Percentiles rank a stretch among this genome's conserved stretches.
phyloP scores from a whole-genome alignment of 2,888 invertebrate species.

The Drosophila niveifrons region DNA sequence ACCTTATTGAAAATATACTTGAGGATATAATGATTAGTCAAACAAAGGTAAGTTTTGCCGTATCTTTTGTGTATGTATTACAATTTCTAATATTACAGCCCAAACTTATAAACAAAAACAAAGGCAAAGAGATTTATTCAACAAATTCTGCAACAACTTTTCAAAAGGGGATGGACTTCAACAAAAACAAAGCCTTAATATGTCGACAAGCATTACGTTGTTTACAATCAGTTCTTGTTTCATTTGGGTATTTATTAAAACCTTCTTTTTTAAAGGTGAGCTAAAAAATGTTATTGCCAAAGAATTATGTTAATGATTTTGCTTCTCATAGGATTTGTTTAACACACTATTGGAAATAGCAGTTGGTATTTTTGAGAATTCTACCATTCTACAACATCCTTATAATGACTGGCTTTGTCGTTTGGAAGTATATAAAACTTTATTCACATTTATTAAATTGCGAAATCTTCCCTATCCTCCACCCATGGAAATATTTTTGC shows the following conservation, averaged over 20 bases:
- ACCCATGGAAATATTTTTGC: constrained; percentile 34
- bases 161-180: not conserved
- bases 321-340: constrained; percentile 25
- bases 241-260: constrained; percentile 35
- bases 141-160: not conserved
- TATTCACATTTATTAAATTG: constrained; percentile 25
- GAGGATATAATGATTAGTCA: constrained; percentile 28
- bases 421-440: constrained; percentile 38
- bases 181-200: constrained; percentile 3
- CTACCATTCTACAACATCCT: constrained; percentile 3
- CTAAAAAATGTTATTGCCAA: not conserved
- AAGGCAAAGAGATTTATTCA: constrained; percentile 1
- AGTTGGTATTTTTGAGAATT: constrained; percentile 26
- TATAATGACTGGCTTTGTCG: constrained; percentile 47
- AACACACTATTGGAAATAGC: constrained; percentile 31
- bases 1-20: constrained; percentile 28
- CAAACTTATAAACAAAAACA: not conserved
- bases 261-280: constrained; percentile 35
- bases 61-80: not conserved
- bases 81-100: constrained; percentile 6
- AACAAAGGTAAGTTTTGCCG: not conserved
- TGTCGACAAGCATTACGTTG: constrained; percentile 36
- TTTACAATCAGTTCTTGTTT: constrained; percentile 25
- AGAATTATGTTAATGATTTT: not conserved
- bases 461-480: constrained; percentile 27